phyloP scores from a whole-genome alignment of 2,888 invertebrate species.

The Troides aeacus region DNA sequence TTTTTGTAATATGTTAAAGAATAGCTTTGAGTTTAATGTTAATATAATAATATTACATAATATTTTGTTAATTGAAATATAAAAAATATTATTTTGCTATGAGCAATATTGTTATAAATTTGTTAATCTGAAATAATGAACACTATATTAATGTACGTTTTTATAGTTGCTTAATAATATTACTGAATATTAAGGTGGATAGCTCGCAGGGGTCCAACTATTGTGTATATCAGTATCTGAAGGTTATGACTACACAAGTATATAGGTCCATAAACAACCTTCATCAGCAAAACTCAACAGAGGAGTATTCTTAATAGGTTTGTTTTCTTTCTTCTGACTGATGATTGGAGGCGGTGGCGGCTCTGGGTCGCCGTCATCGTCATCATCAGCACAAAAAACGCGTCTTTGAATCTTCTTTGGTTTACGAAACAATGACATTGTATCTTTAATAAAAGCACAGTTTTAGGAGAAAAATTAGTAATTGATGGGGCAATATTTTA shows the following conservation, averaged over 20 bases:
- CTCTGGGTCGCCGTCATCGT: constrained; percentile 80
- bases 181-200: too few relatives aligned
- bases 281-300: constrained; percentile 91
- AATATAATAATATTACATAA: neutral
- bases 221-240: constrained; percentile 1
- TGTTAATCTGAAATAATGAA: neutral
- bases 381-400: constrained; percentile 85
- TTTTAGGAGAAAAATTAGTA: neutral
- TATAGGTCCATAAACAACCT: constrained; percentile 52
- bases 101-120: neutral
- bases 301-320: constrained; percentile 77
- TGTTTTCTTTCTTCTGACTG: constrained; percentile 69
- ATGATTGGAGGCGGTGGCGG: constrained; percentile 76
- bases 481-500: neutral
- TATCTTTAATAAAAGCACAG: constrained; percentile 19
- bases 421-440: constrained; percentile 92
- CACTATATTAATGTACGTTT: too few relatives aligned
- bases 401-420: constrained; percentile 91
- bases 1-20: too few relatives aligned
- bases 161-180: too few relatives aligned
- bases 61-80: neutral
- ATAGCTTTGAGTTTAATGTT: too few relatives aligned
- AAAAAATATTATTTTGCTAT: neutral
- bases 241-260: constrained; percentile 7
- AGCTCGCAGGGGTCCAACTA: neutral